phyloP scores from a whole-genome alignment of 2,888 invertebrate genomes.

The Eulithis prunata region DNA sequence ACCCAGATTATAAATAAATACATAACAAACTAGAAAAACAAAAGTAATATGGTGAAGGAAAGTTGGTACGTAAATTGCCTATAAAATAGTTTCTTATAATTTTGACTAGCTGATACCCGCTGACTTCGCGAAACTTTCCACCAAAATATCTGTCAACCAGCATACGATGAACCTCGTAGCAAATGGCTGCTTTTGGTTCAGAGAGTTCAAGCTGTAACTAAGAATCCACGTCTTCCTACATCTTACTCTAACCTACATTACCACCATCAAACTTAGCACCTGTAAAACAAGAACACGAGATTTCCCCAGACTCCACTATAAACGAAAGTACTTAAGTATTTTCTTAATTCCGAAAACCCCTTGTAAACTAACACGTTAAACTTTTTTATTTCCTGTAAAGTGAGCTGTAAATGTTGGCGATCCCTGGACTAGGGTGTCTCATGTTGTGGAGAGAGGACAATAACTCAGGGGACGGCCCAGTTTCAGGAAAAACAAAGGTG shows the following conservation, averaged over 20 bases:
- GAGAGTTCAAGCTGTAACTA: no score
- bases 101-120: no score
- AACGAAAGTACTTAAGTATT: conserved; percentile 24
- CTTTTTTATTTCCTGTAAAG: conserved; percentile 30
- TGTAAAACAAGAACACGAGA: conserved; percentile 18
- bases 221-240: background rate
- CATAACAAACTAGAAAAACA: no score
- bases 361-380: conserved; percentile 31
- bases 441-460: conserved; percentile 55
- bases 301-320: conserved; percentile 28
- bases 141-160: no score
- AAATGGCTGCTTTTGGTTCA: no score
- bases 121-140: no score
- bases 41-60: no score
- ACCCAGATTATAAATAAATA: no score
- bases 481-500: conserved; percentile 62
- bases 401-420: conserved; percentile 36
- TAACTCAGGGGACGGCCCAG: conserved; percentile 63
- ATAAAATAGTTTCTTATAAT: no score
- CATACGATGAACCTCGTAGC: no score
- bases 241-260: background rate
- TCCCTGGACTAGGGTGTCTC: conserved; percentile 39
- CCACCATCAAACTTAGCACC: background rate
- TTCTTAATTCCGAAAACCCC: conserved; percentile 24
- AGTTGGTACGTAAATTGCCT: no score